Conservation (phyloP, 2,113 vertebrate genomes). For the Chionomys nivalis region DNA sequence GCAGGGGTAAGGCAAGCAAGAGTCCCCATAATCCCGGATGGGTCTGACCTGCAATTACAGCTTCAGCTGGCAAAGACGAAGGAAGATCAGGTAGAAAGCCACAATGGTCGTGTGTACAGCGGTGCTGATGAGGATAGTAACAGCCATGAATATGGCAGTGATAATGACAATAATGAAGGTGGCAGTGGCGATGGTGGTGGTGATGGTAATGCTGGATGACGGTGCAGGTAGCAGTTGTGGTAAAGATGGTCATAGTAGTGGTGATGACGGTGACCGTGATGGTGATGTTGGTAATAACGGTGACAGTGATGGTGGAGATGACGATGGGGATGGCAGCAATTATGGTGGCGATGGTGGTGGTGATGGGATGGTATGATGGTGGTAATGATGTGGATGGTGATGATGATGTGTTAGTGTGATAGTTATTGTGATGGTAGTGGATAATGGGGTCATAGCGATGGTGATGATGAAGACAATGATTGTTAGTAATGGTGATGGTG, state of each 20-base stretch:
- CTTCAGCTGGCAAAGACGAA: not conserved
- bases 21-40: not conserved
- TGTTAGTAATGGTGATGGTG: too few species aligned
- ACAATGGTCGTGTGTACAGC: fast-evolving
- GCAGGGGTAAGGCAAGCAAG: fast-evolving
- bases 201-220: too few species aligned
- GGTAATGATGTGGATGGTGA: fast-evolving
- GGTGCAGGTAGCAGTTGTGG: too few species aligned
- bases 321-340: too few species aligned
- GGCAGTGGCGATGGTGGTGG: fast-evolving
- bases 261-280: too few species aligned
- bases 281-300: too few species aligned
- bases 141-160: too few species aligned
- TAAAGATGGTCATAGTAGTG: too few species aligned
- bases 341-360: too few species aligned
- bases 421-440: fast-evolving
- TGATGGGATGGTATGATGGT: not conserved
- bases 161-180: fast-evolving
- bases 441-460: not conserved
- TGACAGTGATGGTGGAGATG: too few species aligned
- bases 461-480: too few species aligned
- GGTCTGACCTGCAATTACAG: too few species aligned
- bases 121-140: fast-evolving
- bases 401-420: not conserved
- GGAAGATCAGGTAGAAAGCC: not conserved